Percentiles rank a stretch among this genome's conserved stretches.
phyloP scores from a whole-genome alignment of 2,797 vertebrate species.

The Podarcis siculus region DNA sequence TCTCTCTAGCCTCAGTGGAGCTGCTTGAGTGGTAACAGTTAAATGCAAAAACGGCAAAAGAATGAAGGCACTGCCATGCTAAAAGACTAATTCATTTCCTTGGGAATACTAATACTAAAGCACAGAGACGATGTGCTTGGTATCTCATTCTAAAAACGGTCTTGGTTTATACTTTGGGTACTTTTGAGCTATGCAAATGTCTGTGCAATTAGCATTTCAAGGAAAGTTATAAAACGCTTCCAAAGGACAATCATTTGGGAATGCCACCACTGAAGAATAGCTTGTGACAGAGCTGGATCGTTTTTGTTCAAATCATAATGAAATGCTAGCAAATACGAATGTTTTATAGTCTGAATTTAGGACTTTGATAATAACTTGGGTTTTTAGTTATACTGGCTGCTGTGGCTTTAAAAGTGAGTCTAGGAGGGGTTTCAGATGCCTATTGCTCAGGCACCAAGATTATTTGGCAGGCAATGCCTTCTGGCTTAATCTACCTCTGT shows the following conservation, averaged over 20 bases:
- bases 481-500: neutral
- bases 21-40: neutral
- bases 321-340: neutral
- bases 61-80: neutral
- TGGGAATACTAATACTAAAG: neutral
- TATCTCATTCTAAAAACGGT: neutral
- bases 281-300: neutral
- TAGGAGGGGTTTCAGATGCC: neutral
- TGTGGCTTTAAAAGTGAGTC: neutral
- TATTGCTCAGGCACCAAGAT: neutral
- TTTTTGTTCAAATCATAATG: conserved; percentile 18
- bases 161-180: neutral
- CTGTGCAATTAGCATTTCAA: conserved; percentile 15
- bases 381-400: neutral
- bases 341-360: conserved; percentile 13
- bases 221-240: neutral
- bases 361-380: conserved; percentile 9
- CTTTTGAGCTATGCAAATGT: conserved; percentile 1
- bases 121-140: neutral
- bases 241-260: neutral
- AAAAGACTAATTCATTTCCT: neutral
- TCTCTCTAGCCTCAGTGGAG: neutral
- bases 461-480: neutral
- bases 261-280: neutral
- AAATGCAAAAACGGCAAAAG: neutral